Evolutionary conservation across 2,888 invertebrate genomes (phyloP), one percentile per base, ranked within the genome.

Genomic region (Cephus sareptanus): DNA sequence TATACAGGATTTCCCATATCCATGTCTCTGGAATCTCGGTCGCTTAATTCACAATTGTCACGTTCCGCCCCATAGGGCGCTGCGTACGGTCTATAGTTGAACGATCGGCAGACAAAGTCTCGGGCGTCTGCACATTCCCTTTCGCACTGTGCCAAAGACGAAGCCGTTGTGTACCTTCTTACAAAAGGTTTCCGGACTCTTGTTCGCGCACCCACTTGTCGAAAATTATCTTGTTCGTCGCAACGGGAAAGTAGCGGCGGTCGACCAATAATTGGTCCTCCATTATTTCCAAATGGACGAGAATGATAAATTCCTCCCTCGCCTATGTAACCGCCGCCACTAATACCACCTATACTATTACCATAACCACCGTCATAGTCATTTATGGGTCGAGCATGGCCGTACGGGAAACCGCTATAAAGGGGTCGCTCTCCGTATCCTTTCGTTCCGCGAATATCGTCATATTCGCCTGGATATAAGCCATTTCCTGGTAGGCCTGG

Each of bases 21-120:
- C 88, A 97, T 92, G 87, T 97, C 96, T 77, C 96, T 93, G 0
- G 96, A 95, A 89, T 97, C 97, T 75, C 96, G 94, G 89, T 98
- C 97, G 89, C 97, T 97, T 11, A 98, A 92, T 90, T 98, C 98
- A 89, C 98, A 98, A 90, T 98, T 98, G 85, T 97, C 97, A 68
- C 95, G 92, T 82, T 95, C 95, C 3, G 93, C 93, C 11, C 92
- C 93, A 83, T 94, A 96, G 15, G 94, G 93, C 69, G 93, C 94
- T 37, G 93, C 92, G 76, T 93, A 92, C 0, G 91, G 96, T 95
- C 96, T 95, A 92, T 94, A 97, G 92, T 97, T 97, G 92, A 98
- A 98, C 68, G 97, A 96, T 89, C 96, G 94, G 88, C 98, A 98
- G 78, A 95, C 94, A 89, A 97, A 97, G 88, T 97, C 97, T 85